These are phyloP conservation scores for Eupithecia subfuscata DNA, from an alignment of 2,888 invertebrate genomes.

Conservation along the genomic window DNA sequence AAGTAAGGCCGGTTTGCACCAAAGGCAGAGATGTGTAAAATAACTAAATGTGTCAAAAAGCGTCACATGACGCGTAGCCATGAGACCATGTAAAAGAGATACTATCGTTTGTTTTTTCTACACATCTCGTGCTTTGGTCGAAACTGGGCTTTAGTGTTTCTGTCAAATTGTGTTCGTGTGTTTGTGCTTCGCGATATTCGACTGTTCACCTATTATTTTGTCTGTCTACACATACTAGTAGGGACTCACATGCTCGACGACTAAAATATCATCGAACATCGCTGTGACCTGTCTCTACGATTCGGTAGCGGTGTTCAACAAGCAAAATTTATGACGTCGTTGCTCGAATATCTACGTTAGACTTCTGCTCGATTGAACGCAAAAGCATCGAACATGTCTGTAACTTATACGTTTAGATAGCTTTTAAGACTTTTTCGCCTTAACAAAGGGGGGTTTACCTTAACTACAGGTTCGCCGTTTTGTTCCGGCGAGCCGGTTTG, in stretches of 20 bases:
- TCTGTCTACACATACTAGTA: not conserved
- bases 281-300: not conserved
- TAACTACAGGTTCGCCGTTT: conserved; percentile 82
- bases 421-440: not conserved
- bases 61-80: not conserved
- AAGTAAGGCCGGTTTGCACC: not conserved
- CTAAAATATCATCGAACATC: not conserved
- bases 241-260: not conserved
- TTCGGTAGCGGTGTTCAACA: not conserved
- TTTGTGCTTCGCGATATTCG: conserved; percentile 24
- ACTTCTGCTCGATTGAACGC: not conserved
- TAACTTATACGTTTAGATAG: not conserved
- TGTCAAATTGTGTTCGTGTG: conserved; percentile 40
- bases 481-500: conserved; percentile 84
- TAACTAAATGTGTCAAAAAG: not conserved
- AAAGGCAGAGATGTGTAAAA: not conserved
- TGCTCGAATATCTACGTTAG: not conserved
- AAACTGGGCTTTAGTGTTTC: conserved; percentile 21
- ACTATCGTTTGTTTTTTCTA: too few relatives aligned
- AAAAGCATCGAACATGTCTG: not conserved
- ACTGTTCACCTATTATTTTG: not conserved
- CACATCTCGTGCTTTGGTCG: not conserved
- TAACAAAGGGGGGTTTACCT: conserved; percentile 70
- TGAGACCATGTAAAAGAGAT: not conserved
- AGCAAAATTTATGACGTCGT: not conserved